A percentile compares a stretch with the other conserved stretches of the same genome.
phyloP scores from a whole-genome alignment of 2,888 invertebrate genomes.

The Melipona bicolor region DNA sequence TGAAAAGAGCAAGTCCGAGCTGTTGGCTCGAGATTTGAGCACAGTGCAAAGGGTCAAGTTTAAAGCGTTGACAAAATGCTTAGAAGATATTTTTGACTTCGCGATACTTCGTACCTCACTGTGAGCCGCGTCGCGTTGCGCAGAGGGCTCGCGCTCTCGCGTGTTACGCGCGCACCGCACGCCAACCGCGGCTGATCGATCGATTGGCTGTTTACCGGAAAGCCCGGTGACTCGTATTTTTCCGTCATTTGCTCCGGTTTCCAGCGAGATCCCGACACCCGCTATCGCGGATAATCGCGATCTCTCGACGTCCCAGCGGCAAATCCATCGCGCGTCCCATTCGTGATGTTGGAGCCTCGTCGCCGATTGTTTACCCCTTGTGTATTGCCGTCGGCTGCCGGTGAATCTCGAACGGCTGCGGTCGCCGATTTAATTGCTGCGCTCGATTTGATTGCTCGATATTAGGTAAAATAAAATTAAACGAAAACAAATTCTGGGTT shows the following conservation, averaged over 20 bases:
- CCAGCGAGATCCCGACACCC: conserved; percentile 38
- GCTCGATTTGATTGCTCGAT: no score
- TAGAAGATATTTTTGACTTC: no score
- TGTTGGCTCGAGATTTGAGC: no score
- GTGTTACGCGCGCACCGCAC: conserved; percentile 36
- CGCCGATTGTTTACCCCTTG: conserved; percentile 7
- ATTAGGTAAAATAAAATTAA: no score
- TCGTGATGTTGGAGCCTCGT: background rate
- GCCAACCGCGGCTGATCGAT: conserved; percentile 55
- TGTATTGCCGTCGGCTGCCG: background rate
- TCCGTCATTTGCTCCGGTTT: conserved; percentile 53
- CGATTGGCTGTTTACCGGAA: conserved; percentile 63
- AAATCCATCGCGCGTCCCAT: conserved; percentile 20
- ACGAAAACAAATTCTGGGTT: no score
- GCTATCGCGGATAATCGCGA: conserved; percentile 52
- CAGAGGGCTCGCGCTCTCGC: background rate
- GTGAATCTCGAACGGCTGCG: background rate
- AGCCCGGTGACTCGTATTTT: conserved; percentile 65
- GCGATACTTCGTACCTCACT: no score
- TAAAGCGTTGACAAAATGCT: no score
- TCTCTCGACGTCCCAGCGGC: conserved; percentile 26
- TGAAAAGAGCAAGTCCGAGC: no score
- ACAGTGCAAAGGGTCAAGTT: no score
- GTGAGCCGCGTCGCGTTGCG: background rate
- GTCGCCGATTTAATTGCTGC: background rate